Conservation (phyloP, 1,140 invertebrate genomes). For the Cyclargus thomasi region DNA sequence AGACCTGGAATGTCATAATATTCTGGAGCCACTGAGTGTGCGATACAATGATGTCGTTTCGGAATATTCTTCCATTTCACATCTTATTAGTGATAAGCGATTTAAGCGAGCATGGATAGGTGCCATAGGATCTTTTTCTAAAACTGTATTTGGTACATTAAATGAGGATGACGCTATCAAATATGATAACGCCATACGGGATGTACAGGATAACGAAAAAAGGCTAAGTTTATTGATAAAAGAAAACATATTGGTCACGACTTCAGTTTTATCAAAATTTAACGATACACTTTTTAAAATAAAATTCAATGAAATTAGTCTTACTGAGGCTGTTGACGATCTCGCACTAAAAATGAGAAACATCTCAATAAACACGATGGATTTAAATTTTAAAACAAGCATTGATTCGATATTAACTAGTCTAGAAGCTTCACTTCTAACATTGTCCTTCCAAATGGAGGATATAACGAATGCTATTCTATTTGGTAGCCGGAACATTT, state of each 20-base stretch:
- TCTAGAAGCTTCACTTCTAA: constrained; percentile 30
- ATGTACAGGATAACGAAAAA: constrained; percentile 23
- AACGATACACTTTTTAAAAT: constrained; percentile 29
- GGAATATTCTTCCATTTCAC: constrained; percentile 27
- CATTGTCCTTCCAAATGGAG: constrained; percentile 31
- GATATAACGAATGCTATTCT: constrained; percentile 34
- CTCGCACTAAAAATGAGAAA: constrained; percentile 27
- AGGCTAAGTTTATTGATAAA: constrained; percentile 21
- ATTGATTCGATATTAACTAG: constrained; percentile 29
- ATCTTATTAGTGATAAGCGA: constrained; percentile 22
- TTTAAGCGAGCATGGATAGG: constrained; percentile 27
- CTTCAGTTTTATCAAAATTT: constrained; percentile 20
- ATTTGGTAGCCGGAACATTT: constrained; percentile 31
- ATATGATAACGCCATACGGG: constrained; percentile 27
- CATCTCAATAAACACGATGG: constrained; percentile 22
- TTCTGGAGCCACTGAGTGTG: constrained; percentile 24
- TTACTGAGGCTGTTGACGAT: constrained; percentile 31
- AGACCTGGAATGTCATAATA: constrained; percentile 24
- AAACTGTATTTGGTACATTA: constrained; percentile 30
- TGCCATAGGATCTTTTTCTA: constrained; percentile 25
- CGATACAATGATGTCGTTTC: constrained; percentile 28
- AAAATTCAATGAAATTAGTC: constrained; percentile 26
- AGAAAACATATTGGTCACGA: constrained; percentile 29
- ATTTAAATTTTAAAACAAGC: constrained; percentile 22
- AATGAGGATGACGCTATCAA: constrained; percentile 29